phyloP scores from a whole-genome alignment of 2,888 invertebrate genomes.

The Leptogaster cylindrica region DNA sequence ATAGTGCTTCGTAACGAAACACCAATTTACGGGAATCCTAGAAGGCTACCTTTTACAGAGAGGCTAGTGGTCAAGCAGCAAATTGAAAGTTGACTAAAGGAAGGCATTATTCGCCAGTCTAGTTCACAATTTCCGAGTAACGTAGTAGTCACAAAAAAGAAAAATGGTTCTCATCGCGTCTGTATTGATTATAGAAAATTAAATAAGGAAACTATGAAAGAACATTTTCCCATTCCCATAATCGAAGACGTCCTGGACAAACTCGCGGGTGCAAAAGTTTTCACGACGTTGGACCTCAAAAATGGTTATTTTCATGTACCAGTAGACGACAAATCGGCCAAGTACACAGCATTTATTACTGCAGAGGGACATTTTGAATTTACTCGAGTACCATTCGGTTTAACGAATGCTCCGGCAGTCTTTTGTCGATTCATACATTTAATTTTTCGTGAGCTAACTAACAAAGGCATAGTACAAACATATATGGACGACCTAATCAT shows the following conservation, averaged over 20 bases:
- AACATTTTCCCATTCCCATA: constrained; percentile 7
- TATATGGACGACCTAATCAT: constrained; percentile 13
- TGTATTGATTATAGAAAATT: constrained; percentile 8
- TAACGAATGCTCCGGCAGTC: constrained; percentile 54
- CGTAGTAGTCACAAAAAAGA: constrained; percentile 1
- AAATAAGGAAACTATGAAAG: constrained; percentile 8
- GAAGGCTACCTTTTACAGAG: constrained; percentile 10
- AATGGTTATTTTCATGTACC: constrained; percentile 17
- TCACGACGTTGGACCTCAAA: constrained; percentile 12
- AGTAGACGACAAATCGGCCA: background rate
- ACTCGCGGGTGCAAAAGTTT: background rate
- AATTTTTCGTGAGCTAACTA: constrained; percentile 17
- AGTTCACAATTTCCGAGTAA: background rate
- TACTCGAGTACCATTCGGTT: constrained; percentile 54
- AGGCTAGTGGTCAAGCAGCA: background rate
- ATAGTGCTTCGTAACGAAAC: constrained; percentile 47
- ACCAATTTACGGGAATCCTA: background rate
- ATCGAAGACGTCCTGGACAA: constrained; percentile 12
- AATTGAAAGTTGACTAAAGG: background rate
- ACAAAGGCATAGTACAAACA: background rate
- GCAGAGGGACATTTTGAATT: background rate
- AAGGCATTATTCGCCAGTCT: constrained; percentile 4
- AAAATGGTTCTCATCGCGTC: background rate
- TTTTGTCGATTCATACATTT: constrained; percentile 50
- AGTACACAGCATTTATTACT: constrained; percentile 8